Conservation (phyloP, 2,797 vertebrate genomes). For the Chiroxiphia lanceolata region DNA sequence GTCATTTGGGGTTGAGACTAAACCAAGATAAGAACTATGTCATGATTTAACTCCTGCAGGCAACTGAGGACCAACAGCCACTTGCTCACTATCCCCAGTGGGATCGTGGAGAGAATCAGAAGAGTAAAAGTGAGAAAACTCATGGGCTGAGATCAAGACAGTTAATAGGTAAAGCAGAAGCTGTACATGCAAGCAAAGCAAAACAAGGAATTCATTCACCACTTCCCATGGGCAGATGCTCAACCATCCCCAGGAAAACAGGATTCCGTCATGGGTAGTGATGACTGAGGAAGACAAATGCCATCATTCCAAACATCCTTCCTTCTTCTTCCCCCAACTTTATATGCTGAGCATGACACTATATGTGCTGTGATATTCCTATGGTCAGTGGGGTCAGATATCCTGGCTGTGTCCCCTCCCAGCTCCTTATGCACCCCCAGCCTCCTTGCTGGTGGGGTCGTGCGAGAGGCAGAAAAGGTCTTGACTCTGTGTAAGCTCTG, state of each 20-base stretch:
- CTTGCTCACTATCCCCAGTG: not conserved
- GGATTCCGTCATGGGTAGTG: not conserved
- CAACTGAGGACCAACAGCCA: no score
- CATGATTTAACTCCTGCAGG: not conserved
- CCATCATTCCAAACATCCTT: not conserved
- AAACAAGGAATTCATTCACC: not conserved
- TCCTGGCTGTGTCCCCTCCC: not conserved
- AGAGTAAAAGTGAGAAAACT: not conserved
- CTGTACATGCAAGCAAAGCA: not conserved
- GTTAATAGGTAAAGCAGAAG: not conserved
- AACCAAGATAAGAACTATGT: not conserved
- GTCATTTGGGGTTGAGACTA: not conserved
- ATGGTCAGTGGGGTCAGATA: not conserved
- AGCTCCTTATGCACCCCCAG: not conserved
- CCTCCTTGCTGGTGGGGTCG: accelerated
- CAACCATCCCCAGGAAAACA: not conserved
- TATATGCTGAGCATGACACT: not conserved
- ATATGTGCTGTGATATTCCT: not conserved
- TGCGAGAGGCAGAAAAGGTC: not conserved
- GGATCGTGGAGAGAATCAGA: not conserved
- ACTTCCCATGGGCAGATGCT: not conserved
- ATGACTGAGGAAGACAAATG: not conserved
- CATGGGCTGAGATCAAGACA: not conserved
- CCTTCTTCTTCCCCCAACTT: not conserved
- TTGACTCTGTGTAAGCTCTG: not conserved